phyloP scores from a whole-genome alignment of 2,113 vertebrate genomes.

The Catharus minimus region DNA sequence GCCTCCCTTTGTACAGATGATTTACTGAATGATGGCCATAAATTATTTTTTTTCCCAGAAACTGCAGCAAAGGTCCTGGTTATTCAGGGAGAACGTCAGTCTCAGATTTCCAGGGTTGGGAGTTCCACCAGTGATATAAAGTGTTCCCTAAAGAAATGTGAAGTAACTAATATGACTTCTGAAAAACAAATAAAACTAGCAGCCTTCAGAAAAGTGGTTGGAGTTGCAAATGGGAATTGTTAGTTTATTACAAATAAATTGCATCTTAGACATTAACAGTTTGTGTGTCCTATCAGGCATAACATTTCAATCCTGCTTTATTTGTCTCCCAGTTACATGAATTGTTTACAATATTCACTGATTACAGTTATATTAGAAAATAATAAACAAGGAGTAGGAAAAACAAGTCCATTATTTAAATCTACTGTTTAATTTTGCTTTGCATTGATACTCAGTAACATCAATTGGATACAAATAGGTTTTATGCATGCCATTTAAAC shows the following conservation, averaged over 20 bases:
- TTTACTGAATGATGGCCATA: not conserved
- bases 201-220: constrained; percentile 3
- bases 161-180: not conserved
- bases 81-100: not conserved
- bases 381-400: constrained; percentile 35
- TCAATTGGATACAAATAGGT: constrained; percentile 13
- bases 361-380: constrained; percentile 56
- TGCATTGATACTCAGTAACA: constrained; percentile 25
- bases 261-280: constrained; percentile 24
- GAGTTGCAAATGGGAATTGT: constrained; percentile 38
- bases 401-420: constrained; percentile 60
- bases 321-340: constrained; percentile 27
- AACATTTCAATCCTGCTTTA: constrained; percentile 60
- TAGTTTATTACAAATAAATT: constrained; percentile 63
- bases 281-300: constrained; percentile 37
- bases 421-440: constrained; percentile 50
- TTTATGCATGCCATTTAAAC: not conserved
- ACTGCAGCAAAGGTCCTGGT: not conserved
- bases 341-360: constrained; percentile 62
- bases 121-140: not conserved
- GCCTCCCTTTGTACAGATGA: not conserved
- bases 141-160: not conserved
- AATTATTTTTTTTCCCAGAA: not conserved
- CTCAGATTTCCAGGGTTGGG: not conserved
- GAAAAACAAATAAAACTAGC: not conserved